phyloP scores from a whole-genome alignment of 2,797 vertebrate genomes.

The Cossypha dichroa region DNA sequence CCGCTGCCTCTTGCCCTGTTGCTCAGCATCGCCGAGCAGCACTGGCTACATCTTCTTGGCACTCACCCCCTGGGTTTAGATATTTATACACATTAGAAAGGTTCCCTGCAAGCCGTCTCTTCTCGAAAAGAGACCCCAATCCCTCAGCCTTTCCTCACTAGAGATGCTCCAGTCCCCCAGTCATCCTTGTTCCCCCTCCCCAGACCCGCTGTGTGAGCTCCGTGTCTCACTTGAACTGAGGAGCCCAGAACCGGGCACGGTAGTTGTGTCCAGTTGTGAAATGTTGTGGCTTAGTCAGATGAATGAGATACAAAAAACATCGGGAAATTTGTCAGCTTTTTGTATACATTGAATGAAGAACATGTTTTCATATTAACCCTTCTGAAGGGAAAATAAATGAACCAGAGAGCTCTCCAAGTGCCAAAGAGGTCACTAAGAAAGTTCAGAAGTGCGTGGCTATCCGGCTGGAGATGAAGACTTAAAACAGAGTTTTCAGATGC shows the following conservation, averaged over 20 bases:
- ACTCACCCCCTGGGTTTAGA: fast-evolving
- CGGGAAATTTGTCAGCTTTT: not conserved
- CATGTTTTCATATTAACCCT: fast-evolving
- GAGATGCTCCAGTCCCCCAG: not conserved
- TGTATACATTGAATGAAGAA: fast-evolving
- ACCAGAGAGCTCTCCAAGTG: fast-evolving
- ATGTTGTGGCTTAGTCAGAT: not conserved
- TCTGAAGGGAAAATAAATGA: not conserved
- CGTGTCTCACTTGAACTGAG: not conserved
- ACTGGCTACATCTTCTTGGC: not conserved
- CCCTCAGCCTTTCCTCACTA: not conserved
- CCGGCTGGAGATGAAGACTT: not conserved
- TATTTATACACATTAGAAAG: too few relatives aligned
- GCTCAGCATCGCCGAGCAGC: not conserved
- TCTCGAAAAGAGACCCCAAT: not conserved
- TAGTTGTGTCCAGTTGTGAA: not conserved
- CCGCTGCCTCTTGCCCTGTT: not conserved
- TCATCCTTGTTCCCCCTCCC: not conserved
- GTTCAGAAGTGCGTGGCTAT: fast-evolving
- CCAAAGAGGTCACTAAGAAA: fast-evolving
- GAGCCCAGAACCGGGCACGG: not conserved
- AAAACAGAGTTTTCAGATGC: not conserved
- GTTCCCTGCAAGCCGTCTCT: fast-evolving
- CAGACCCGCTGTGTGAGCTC: fast-evolving
- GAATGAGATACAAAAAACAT: fast-evolving